These are phyloP conservation scores for Mya arenaria DNA, from an alignment of 1,140 invertebrate species.

Conservation along the genomic window DNA sequence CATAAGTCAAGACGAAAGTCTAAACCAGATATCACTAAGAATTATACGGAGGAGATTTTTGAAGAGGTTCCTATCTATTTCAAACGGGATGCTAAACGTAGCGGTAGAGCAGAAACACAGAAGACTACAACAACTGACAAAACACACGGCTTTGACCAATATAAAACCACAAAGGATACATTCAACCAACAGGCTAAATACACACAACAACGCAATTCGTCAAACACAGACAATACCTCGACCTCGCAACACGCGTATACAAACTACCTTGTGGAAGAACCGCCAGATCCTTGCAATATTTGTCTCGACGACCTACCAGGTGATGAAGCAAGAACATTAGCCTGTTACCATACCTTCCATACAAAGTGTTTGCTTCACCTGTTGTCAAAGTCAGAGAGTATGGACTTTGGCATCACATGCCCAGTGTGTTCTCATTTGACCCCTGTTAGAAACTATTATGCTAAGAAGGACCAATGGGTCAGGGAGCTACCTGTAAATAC, in stretches of 20 bases:
- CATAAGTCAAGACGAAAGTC: constrained; percentile 2
- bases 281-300: constrained; percentile 34
- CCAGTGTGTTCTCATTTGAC: constrained; percentile 36
- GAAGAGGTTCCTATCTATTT: constrained; percentile 47
- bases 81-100: constrained; percentile 7
- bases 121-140: neutral
- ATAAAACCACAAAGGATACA: neutral
- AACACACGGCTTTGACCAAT: neutral
- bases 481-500: constrained; percentile 31
- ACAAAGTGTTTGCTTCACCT: constrained; percentile 31
- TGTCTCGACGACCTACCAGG: constrained; percentile 46
- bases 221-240: neutral
- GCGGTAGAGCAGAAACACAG: neutral
- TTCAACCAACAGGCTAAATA: neutral
- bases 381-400: constrained; percentile 16
- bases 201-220: neutral
- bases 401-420: constrained; percentile 43
- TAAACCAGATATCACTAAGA: neutral
- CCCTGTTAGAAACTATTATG: constrained; percentile 38
- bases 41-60: constrained; percentile 38
- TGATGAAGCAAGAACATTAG: constrained; percentile 22
- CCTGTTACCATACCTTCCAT: constrained; percentile 33
- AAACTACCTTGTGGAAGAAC: constrained; percentile 30
- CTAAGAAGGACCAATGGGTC: constrained; percentile 26
- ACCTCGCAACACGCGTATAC: neutral